Evolutionary conservation across 2,888 invertebrate genomes (phyloP), one percentile per base, ranked within the genome.

Genomic region (Cerastoderma edule): DNA sequence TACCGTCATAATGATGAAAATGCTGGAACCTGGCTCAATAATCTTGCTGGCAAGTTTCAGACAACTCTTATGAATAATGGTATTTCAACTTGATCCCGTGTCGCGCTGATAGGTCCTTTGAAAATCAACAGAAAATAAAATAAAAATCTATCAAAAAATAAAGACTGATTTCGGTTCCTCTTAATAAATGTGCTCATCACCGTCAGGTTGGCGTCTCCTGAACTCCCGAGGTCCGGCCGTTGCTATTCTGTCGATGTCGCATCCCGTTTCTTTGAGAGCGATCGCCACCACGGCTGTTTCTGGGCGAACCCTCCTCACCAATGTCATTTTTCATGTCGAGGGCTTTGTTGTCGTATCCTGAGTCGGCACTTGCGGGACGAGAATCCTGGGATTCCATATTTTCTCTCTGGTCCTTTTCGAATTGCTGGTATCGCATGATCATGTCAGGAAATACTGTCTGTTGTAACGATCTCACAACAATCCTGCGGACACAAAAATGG

Each of bases 361-460:
- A 81, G 73, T 78, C 78, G 0, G 81, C 75, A 24, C 56, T 78
- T n/a, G 39, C 60, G 2, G 66, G 65, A 24, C 78, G 63, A 5
- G 73, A 71, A 10, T 73, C 72, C 13, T 63, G 48, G 19, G 68
- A 54, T 10, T 57, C 33, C 27, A 65, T 48, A n/a, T 48, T 48
- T 27, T 77, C 76, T 13, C 54, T 32, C n/a, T 77, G 71, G 13
- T 56, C 64, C 67, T 89, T 89, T 80, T 89, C 88, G 53, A 69
- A 66, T 35, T 78, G 81, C 46, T 85, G 87, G 16, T 86, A 86
- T 54, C 75, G 65, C 65, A 87, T 84, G 22, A 89, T 84, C 54
- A 83, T 87, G 65, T 87, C 84, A 0, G 90, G 89, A 72, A 83
- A 87, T n/a, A 88, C 70, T 13, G 87, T 86, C 66, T 85, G 81